A percentile compares a stretch with the other conserved stretches of the same genome.
These are phyloP conservation scores for Lochmaea capreae DNA, from an alignment of 2,888 invertebrate species.

Conservation along the genomic window DNA sequence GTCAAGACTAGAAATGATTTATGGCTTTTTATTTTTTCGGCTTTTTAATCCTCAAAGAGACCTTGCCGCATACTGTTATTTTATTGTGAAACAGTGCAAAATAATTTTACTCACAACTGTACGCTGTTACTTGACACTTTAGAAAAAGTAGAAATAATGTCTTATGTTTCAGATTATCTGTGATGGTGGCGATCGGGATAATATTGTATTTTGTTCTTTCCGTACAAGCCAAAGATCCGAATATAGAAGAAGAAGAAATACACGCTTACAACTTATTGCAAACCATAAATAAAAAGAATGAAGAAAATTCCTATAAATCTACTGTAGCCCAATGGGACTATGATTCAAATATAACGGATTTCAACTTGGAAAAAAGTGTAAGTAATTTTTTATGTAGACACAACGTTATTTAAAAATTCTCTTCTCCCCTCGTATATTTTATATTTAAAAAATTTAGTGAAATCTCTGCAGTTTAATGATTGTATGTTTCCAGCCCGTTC, in stretches of 20 bases:
- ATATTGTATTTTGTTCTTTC: constrained; percentile 27
- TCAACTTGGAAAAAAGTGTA: constrained; percentile 72
- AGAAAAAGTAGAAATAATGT: not conserved
- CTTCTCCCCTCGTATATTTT: too few relatives aligned
- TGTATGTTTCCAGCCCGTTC: too few relatives aligned
- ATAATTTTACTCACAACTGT: too few relatives aligned
- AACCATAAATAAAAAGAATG: constrained; percentile 72
- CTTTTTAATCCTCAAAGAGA: too few relatives aligned
- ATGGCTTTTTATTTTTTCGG: too few relatives aligned
- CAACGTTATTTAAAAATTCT: too few relatives aligned
- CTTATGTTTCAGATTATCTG: constrained; percentile 31
- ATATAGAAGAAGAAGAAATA: constrained; percentile 68
- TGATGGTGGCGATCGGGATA: constrained; percentile 33
- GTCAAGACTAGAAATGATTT: too few relatives aligned
- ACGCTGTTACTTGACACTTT: too few relatives aligned
- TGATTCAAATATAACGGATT: constrained; percentile 80
- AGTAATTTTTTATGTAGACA: constrained; percentile 27
- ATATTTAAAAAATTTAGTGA: too few relatives aligned
- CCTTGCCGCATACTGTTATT: too few relatives aligned
- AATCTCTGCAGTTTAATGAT: too few relatives aligned
- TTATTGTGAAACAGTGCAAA: too few relatives aligned
- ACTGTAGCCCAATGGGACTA: constrained; percentile 79
- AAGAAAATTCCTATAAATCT: constrained; percentile 71
- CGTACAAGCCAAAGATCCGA: constrained; percentile 54
- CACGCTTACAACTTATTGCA: constrained; percentile 73